A percentile compares a stretch with the other conserved stretches of the same genome.
These are phyloP conservation scores for Cerceris rybyensis DNA, from an alignment of 2,888 invertebrate genomes.

Conservation along the genomic window DNA sequence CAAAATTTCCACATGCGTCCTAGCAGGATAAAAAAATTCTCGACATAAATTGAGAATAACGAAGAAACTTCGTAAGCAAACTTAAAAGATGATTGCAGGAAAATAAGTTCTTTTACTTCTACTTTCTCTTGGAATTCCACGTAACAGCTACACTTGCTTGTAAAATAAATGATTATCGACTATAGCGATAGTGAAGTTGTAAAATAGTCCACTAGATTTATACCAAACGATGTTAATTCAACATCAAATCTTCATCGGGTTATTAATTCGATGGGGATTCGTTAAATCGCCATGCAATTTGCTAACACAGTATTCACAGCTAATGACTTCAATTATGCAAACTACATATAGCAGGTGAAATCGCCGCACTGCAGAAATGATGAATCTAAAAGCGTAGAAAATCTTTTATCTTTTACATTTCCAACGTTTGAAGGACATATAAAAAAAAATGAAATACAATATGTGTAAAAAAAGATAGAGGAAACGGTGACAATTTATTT, in stretches of 20 bases:
- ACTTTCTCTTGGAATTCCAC: no score
- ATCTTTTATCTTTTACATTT: background rate
- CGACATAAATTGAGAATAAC: no score
- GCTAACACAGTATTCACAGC: background rate
- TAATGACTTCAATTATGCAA: conserved; percentile 36
- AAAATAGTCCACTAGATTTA: background rate
- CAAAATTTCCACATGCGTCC: no score
- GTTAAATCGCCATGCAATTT: conserved; percentile 12
- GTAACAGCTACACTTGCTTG: background rate
- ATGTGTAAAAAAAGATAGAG: no score
- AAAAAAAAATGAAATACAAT: no score
- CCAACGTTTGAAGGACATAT: no score
- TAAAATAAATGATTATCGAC: background rate
- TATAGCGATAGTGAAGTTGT: background rate
- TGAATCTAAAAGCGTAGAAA: background rate
- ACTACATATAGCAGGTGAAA: background rate
- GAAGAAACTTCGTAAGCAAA: no score
- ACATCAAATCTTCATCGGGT: background rate
- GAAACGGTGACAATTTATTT: background rate
- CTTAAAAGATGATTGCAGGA: no score
- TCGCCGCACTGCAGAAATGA: conserved; percentile 18
- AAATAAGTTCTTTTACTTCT: no score
- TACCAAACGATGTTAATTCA: background rate
- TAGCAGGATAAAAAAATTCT: no score
- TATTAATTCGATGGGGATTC: conserved; percentile 13